phyloP scores from a whole-genome alignment of 2,888 invertebrate genomes.

The Trichopria drosophilae region DNA sequence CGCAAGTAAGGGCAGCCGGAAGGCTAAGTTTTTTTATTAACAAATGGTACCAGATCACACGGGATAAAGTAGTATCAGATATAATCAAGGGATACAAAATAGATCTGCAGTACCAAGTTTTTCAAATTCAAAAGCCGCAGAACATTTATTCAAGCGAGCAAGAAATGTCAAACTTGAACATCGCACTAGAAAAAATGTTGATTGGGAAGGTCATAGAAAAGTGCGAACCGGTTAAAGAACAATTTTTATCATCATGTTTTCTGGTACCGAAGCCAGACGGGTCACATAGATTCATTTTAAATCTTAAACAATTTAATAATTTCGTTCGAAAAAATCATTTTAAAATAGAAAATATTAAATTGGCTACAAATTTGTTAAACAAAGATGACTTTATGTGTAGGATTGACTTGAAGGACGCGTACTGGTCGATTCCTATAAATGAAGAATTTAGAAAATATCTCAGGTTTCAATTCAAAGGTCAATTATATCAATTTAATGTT shows the following conservation, averaged over 20 bases:
- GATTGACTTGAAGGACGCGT: neutral
- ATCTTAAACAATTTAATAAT: neutral
- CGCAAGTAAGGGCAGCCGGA: no score
- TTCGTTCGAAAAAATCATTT: neutral
- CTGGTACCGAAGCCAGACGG: neutral
- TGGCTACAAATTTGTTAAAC: no score
- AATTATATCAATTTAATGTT: neutral
- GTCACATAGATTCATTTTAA: no score
- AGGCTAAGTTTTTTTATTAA: no score
- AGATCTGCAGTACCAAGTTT: neutral
- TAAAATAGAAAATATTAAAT: neutral
- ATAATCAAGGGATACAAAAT: neutral
- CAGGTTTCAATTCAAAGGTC: constrained; percentile 1
- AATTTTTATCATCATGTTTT: neutral
- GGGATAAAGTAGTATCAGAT: neutral
- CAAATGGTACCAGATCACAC: neutral
- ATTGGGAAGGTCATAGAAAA: neutral
- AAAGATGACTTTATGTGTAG: neutral
- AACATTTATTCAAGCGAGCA: neutral
- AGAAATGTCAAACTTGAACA: neutral
- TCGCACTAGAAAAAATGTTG: neutral
- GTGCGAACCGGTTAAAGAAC: neutral
- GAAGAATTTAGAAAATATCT: neutral
- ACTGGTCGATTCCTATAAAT: neutral
- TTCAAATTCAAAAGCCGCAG: neutral